Conservation (phyloP, 2,888 invertebrate species). For the Trichacis sp. region DNA sequence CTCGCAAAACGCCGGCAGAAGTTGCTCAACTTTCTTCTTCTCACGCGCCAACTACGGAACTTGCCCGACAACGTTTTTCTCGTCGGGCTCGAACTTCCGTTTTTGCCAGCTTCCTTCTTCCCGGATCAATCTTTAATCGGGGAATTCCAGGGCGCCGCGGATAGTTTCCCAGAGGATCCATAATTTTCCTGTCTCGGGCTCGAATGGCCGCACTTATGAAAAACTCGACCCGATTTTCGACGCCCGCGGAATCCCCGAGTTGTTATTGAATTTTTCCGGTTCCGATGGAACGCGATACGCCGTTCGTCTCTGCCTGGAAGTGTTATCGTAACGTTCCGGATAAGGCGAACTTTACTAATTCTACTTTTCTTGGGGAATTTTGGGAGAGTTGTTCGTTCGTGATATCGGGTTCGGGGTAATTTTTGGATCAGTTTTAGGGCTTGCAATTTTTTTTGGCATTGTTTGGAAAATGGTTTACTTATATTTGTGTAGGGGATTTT, state of each 20-base stretch:
- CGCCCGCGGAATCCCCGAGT: neutral
- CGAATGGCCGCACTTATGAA: conserved; percentile 5
- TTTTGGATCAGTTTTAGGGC: no score
- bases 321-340: neutral
- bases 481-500: neutral
- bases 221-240: conserved; percentile 14
- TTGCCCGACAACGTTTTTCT: conserved; percentile 47
- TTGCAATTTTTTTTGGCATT: no score
- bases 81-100: conserved; percentile 54
- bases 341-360: neutral
- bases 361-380: no score
- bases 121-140: conserved; percentile 64
- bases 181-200: conserved; percentile 16
- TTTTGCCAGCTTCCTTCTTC: conserved; percentile 50
- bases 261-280: neutral
- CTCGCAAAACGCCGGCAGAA: conserved; percentile 32
- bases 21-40: conserved; percentile 36
- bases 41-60: conserved; percentile 34
- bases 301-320: neutral
- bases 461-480: no score
- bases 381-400: no score
- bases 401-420: no score
- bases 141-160: conserved; percentile 28
- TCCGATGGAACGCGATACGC: neutral
- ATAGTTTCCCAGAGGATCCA: conserved; percentile 14